Percentiles rank a stretch among this genome's conserved stretches.
These are phyloP conservation scores for Marmota flaviventris DNA, from an alignment of 2,113 vertebrate species.

Conservation along the genomic window DNA sequence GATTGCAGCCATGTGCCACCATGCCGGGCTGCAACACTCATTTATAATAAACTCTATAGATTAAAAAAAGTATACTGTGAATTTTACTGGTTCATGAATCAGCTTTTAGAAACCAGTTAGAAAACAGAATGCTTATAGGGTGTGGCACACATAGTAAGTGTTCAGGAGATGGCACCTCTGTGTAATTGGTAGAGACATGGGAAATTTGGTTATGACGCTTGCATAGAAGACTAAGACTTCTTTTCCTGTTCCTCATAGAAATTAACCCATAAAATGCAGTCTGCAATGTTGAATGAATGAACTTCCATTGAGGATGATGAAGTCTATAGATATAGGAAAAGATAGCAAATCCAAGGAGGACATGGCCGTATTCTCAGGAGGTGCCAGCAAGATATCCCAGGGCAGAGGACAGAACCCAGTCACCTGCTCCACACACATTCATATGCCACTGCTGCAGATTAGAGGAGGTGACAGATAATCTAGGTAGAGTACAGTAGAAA, in stretches of 20 bases:
- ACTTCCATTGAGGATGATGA: neutral
- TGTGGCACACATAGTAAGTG: neutral
- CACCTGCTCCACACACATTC: too few species aligned
- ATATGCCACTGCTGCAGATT: neutral
- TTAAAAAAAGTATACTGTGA: neutral
- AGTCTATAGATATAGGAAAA: neutral
- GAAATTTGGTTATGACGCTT: neutral
- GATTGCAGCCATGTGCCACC: too few species aligned
- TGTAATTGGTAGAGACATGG: neutral
- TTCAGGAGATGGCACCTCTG: rapidly evolving
- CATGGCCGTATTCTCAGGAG: neutral
- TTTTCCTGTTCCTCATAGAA: neutral
- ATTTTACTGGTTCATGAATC: neutral
- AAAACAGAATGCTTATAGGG: neutral
- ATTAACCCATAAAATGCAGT: neutral
- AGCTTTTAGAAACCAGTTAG: neutral
- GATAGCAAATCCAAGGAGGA: neutral
- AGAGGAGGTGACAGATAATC: too few species aligned
- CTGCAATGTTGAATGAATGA: neutral
- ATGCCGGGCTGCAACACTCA: neutral
- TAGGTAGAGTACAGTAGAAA: too few species aligned
- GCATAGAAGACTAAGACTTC: neutral
- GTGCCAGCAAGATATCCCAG: neutral
- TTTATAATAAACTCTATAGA: neutral
- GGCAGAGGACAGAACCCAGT: neutral